Evolutionary conservation across 2,888 invertebrate species (phyloP).

Genomic region (Harpagoxenus sublaevis): DNA sequence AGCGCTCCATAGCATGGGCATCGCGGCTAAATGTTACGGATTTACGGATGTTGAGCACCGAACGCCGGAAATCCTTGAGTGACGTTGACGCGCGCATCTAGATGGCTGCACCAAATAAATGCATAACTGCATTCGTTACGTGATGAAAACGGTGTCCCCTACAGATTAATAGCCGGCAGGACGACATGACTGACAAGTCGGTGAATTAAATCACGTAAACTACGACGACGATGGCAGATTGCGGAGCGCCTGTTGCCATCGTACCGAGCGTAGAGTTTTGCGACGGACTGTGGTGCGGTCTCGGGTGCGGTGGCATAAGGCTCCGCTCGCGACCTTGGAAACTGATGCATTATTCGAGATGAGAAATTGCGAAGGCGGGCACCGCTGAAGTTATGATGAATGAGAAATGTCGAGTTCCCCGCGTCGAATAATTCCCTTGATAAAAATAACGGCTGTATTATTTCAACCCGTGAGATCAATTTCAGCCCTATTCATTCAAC

Average conservation of each 20-base stretch:
- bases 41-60: slow-evolving; percentile 70
- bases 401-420: slow-evolving; percentile 39
- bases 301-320: slow-evolving; percentile 16
- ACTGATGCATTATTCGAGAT: slow-evolving; percentile 52
- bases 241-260: not conserved
- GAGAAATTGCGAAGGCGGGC: slow-evolving; percentile 51
- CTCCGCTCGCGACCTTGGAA: slow-evolving; percentile 39
- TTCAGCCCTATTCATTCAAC: slow-evolving; percentile 2
- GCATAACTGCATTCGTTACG: slow-evolving; percentile 67
- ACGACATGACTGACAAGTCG: slow-evolving; percentile 31
- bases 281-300: slow-evolving; percentile 13
- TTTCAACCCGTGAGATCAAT: slow-evolving; percentile 18
- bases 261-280: slow-evolving; percentile 27
- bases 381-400: slow-evolving; percentile 47
- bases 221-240: slow-evolving; percentile 5
- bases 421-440: slow-evolving; percentile 38
- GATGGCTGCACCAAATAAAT: slow-evolving; percentile 68
- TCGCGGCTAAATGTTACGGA: slow-evolving; percentile 62
- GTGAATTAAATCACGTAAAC: slow-evolving; percentile 40
- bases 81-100: slow-evolving; percentile 67
- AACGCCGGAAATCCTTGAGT: slow-evolving; percentile 71
- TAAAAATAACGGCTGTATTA: slow-evolving; percentile 52
- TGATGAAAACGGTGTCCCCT: slow-evolving; percentile 51
- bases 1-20: not conserved
- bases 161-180: slow-evolving; percentile 50